phyloP scores from a whole-genome alignment of 2,797 vertebrate genomes.

The Aplochiton taeniatus region DNA sequence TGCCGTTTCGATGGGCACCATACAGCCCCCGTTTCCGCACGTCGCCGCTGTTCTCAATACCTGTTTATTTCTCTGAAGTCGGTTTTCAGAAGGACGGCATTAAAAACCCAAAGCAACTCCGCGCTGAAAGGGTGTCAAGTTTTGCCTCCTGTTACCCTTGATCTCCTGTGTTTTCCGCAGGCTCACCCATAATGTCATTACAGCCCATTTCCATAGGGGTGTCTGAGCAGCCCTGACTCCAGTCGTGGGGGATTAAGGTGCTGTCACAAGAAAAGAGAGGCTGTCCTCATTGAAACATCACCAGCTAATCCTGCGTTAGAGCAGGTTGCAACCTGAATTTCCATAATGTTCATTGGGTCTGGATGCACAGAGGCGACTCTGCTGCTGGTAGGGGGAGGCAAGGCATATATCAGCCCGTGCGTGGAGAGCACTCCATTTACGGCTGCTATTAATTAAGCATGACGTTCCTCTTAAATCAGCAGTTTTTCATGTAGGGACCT shows the following conservation, averaged over 20 bases:
- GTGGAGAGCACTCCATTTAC: constrained; percentile 61
- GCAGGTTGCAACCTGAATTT: constrained; percentile 61
- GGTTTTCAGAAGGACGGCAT: constrained; percentile 27
- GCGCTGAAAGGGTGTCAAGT: constrained; percentile 31
- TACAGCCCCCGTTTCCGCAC: constrained; percentile 41
- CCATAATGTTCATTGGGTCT: constrained; percentile 46
- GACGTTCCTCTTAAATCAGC: constrained; percentile 78
- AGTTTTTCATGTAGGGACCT: constrained; percentile 69
- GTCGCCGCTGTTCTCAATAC: constrained; percentile 42
- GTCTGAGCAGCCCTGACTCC: constrained; percentile 41
- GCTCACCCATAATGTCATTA: constrained; percentile 65
- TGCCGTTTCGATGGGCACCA: constrained; percentile 34
- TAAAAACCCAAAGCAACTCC: constrained; percentile 48
- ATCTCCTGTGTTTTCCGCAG: constrained; percentile 54
- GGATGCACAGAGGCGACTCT: constrained; percentile 54
- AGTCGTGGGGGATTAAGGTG: constrained; percentile 63
- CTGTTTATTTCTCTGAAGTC: constrained; percentile 38
- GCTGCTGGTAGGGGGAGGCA: constrained; percentile 55
- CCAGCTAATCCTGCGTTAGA: constrained; percentile 69
- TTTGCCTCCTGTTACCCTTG: constrained; percentile 49
- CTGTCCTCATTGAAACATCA: constrained; percentile 62
- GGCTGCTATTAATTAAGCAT: constrained; percentile 77
- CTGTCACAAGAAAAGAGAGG: constrained; percentile 62
- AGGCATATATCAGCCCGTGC: constrained; percentile 64
- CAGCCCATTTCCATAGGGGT: constrained; percentile 52